Evolutionary conservation across 1,140 invertebrate genomes (phyloP).

Genomic region (Papilio polyxenes): DNA sequence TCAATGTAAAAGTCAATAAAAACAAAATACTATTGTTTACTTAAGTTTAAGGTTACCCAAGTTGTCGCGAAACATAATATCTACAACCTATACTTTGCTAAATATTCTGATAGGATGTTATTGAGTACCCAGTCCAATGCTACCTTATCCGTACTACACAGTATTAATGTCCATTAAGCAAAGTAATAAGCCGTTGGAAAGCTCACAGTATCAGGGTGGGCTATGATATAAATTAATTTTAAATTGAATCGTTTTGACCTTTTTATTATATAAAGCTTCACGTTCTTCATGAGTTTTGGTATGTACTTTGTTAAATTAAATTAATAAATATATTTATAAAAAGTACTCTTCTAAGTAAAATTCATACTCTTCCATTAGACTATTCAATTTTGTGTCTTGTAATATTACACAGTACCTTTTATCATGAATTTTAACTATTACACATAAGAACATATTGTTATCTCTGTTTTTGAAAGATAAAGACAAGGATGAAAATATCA

Average conservation of each 20-base stretch:
- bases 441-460: no score
- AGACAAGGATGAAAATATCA: no score
- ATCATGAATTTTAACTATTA: no score
- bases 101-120: not conserved
- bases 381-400: no score
- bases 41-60: not conserved
- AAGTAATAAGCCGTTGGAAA: not conserved
- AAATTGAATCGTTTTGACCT: slow-evolving; percentile 10
- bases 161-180: slow-evolving; percentile 14
- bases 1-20: not conserved
- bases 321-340: no score
- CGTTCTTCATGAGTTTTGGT: not conserved
- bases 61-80: slow-evolving; percentile 1
- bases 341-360: no score
- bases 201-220: not conserved
- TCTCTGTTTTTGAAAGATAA: no score
- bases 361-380: no score
- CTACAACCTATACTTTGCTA: slow-evolving; percentile 6
- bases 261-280: not conserved
- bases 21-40: not conserved
- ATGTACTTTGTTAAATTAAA: not conserved
- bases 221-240: not conserved
- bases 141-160: not conserved
- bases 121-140: not conserved
- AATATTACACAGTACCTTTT: no score